Conservation (phyloP, 1,140 invertebrate species). For the Atta colombica region DNA sequence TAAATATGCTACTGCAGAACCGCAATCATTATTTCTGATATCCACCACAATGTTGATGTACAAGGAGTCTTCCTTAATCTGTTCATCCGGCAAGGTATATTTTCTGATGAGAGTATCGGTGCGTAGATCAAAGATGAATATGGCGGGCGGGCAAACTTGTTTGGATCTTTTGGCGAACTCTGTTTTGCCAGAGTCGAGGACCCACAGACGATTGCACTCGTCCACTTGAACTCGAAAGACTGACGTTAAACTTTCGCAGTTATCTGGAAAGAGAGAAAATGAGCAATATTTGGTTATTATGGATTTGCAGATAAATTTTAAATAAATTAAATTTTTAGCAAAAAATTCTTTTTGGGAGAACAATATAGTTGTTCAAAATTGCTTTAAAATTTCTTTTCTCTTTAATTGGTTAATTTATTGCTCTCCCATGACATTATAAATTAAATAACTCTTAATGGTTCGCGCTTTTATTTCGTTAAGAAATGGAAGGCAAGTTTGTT, state of each 20-base stretch:
- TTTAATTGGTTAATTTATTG: neutral
- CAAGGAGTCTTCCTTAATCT: slow-evolving; percentile 91
- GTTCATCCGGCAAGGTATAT: slow-evolving; percentile 89
- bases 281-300: neutral
- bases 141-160: slow-evolving; percentile 91
- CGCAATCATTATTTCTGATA: slow-evolving; percentile 88
- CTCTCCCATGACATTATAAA: neutral
- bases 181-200: slow-evolving; percentile 92
- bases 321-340: neutral
- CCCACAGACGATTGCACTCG: slow-evolving; percentile 91
- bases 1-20: slow-evolving; percentile 90
- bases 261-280: slow-evolving; percentile 69
- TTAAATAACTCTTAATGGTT: neutral
- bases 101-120: slow-evolving; percentile 89
- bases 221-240: slow-evolving; percentile 92
- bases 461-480: neutral
- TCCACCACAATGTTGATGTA: slow-evolving; percentile 92
- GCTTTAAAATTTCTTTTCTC: neutral
- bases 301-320: neutral
- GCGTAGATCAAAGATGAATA: slow-evolving; percentile 91
- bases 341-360: neutral
- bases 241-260: slow-evolving; percentile 90
- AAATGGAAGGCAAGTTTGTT: neutral
- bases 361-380: neutral
- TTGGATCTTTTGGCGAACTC: slow-evolving; percentile 90